These are phyloP conservation scores for Pseudopipra pipra DNA, from an alignment of 2,113 vertebrate species.

Conservation along the genomic window DNA sequence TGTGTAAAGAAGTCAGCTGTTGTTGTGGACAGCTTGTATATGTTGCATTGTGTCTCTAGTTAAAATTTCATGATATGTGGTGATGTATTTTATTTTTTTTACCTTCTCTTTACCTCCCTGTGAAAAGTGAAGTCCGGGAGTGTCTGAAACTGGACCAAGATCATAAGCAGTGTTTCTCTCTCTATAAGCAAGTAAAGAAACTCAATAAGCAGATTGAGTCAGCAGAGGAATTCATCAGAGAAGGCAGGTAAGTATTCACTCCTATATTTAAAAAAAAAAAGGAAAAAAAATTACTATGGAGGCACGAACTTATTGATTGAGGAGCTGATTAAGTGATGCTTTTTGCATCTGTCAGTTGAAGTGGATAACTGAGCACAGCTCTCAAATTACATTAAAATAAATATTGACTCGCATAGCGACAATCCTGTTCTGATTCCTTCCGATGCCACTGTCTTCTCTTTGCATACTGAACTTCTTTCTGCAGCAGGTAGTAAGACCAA, in stretches of 20 bases:
- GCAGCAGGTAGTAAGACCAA: neutral
- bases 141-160: slow-evolving; percentile 97
- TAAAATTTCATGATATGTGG: neutral
- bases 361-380: slow-evolving; percentile 1
- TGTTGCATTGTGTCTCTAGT: neutral
- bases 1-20: neutral
- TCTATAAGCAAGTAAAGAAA: slow-evolving; percentile 98
- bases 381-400: slow-evolving; percentile 37
- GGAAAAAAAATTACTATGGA: neutral
- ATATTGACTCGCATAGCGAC: slow-evolving; percentile 13
- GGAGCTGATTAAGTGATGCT: slow-evolving; percentile 4
- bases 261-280: neutral
- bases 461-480: neutral
- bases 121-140: slow-evolving; percentile 91
- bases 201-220: slow-evolving; percentile 91
- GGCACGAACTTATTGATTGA: neutral
- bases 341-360: slow-evolving; percentile 38
- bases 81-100: neutral
- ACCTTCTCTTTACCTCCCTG: neutral
- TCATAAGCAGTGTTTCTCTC: slow-evolving; percentile 93
- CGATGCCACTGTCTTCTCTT: neutral
- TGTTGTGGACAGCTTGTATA: neutral
- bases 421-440: neutral
- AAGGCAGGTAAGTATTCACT: slow-evolving; percentile 82
- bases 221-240: slow-evolving; percentile 89